Percentiles rank a stretch among this genome's conserved stretches.
Evolutionary conservation across 2,113 vertebrate genomes (phyloP).

Genomic region (Apodemus speciosus): DNA sequence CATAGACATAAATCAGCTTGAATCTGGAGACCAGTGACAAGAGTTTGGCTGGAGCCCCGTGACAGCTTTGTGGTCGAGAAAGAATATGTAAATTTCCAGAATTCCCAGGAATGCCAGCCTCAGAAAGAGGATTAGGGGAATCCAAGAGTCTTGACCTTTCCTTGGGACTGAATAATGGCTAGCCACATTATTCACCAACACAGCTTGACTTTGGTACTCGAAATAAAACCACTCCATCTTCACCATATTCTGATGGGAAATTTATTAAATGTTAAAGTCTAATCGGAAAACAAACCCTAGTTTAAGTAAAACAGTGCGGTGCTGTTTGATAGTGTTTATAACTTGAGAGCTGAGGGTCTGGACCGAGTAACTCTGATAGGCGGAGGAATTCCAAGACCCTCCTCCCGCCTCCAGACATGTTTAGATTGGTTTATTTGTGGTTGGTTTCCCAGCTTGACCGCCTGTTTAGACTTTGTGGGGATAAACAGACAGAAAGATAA

Average conservation of each 20-base stretch:
- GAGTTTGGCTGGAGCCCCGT: constrained; percentile 56
- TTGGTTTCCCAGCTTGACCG: constrained; percentile 48
- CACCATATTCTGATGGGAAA: constrained; percentile 65
- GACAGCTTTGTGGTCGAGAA: constrained; percentile 51
- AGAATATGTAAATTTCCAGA: constrained; percentile 49
- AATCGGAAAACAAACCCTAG: constrained; percentile 70
- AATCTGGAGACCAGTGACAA: constrained; percentile 56
- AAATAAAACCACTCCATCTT: constrained; percentile 74
- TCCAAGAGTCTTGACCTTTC: constrained; percentile 67
- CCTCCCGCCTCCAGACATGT: constrained; percentile 21
- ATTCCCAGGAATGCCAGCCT: constrained; percentile 72
- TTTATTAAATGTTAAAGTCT: constrained; percentile 74
- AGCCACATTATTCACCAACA: constrained; percentile 56
- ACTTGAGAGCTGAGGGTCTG: constrained; percentile 50
- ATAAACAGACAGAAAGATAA: constrained; percentile 63
- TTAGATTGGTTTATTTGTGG: constrained; percentile 63
- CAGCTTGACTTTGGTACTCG: constrained; percentile 69
- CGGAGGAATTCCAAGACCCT: not conserved
- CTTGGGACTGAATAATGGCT: constrained; percentile 56
- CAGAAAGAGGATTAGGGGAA: constrained; percentile 68
- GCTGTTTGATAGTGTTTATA: not conserved
- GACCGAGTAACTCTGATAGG: constrained; percentile 52
- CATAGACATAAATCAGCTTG: not conserved
- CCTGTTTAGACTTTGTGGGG: constrained; percentile 67
- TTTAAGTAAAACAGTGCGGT: constrained; percentile 62